Base-by-base conservation (phyloP, 1,140 invertebrate genomes). In the Lepidurus apus region DNA sequence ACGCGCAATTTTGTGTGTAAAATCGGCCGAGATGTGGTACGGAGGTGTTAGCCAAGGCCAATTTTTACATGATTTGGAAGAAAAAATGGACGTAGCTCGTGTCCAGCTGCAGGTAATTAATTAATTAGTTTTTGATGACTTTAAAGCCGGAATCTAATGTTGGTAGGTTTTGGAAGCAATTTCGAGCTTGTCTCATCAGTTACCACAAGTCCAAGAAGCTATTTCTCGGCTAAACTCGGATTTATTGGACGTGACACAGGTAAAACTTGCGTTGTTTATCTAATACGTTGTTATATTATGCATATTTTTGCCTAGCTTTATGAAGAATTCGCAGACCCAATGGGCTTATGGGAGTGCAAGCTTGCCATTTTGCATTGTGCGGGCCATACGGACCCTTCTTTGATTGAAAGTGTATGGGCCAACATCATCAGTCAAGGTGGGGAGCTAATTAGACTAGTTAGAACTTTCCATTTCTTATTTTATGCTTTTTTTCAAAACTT, bases 1-100 rank as follows among this genome's bases (percentile, higher is more conserved):
- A 1, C 89, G 95, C 81, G 96, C 96, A n/a, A 93, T 98, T 73
- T 93, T 98, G 87, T 98, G 95, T 84, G 92, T 96, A 89, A 91
- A 95, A 83, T 95, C 94, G 82, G 93, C 94, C 79, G 91, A 92
- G 82, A 89, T 91, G 65, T 92, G 91, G 13, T 90, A 90, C 73
- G 92, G 91, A 24, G 81, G 80, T 13, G 81, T 81, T 74, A 81
- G 82, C 42, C 88, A 92, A 81, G 93, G 95, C 4, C 91, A 97
- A 81, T 92, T 97, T 81, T 86, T 97, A 73, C 91, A 95, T 80
- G 94, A 97, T 83, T 86, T 98, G 44, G 95, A 98, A 85, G 97
- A 98, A 85, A 95, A 96, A 86, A 91, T 95, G 81, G 94, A 97
- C 87, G 87, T 95, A 81, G 93, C 92, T 75, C 88, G 91, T 82